phyloP scores from a whole-genome alignment of 1,140 invertebrate species.

The Lepidurus couesii region DNA sequence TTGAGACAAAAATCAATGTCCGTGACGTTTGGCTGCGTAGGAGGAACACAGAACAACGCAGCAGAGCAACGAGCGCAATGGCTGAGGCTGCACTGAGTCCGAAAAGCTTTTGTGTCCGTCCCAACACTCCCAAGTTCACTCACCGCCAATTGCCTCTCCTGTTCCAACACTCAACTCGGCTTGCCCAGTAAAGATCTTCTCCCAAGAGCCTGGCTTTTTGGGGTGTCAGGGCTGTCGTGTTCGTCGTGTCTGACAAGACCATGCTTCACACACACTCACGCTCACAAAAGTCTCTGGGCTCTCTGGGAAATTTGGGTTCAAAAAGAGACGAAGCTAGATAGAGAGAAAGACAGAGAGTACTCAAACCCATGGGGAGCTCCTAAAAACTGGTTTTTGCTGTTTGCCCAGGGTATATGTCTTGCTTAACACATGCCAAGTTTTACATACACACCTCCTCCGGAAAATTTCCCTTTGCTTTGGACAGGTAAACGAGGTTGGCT shows the following conservation, averaged over 20 bases:
- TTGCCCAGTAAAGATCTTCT: not conserved
- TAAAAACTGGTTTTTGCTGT: slow-evolving; percentile 7
- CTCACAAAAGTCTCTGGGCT: not conserved
- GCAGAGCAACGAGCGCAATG: not conserved
- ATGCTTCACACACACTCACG: slow-evolving; percentile 1
- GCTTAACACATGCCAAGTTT: slow-evolving; percentile 19
- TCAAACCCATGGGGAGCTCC: slow-evolving; percentile 7
- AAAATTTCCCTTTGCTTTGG: not conserved
- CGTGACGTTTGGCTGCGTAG: slow-evolving; percentile 7
- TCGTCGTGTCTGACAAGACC: slow-evolving; percentile 13
- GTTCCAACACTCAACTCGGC: not conserved
- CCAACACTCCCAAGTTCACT: not conserved
- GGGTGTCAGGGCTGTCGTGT: slow-evolving; percentile 14
- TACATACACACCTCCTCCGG: slow-evolving; percentile 12
- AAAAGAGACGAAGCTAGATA: not conserved
- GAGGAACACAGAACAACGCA: not conserved
- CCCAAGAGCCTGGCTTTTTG: not conserved
- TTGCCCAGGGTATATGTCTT: slow-evolving; percentile 21
- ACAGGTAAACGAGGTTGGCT: not conserved
- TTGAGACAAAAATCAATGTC: not conserved
- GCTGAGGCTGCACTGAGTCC: slow-evolving; percentile 16
- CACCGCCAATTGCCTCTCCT: not conserved
- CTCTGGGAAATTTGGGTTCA: not conserved
- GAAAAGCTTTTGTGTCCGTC: not conserved
- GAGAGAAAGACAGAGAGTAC: slow-evolving; percentile 4